These are phyloP conservation scores for Arrhopalites spinosus DNA, from an alignment of 2,888 invertebrate genomes.

Conservation along the genomic window DNA sequence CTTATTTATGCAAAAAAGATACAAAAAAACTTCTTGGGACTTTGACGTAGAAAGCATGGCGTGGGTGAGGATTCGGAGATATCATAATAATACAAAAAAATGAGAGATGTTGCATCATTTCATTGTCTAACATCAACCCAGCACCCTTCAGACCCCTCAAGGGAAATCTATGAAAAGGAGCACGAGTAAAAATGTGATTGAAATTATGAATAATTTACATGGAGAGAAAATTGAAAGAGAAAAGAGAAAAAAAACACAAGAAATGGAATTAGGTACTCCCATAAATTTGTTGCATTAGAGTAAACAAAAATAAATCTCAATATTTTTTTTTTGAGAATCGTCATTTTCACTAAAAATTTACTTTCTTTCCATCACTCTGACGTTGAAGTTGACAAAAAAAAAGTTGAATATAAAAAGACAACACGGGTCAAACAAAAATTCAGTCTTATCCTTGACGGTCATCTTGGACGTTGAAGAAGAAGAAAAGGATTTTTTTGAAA, in stretches of 20 bases:
- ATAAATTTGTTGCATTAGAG: not conserved
- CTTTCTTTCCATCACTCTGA: not conserved
- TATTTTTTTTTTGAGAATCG: not conserved
- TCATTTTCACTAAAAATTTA: not conserved
- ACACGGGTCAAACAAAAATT: too few species aligned
- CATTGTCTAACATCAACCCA: too few species aligned
- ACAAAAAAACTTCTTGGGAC: too few species aligned
- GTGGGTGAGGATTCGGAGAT: too few species aligned
- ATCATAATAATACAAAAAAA: too few species aligned
- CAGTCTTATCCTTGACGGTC: too few species aligned
- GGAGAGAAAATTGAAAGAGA: not conserved
- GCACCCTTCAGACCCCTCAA: too few species aligned
- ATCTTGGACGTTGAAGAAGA: not conserved
- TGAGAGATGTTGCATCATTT: too few species aligned
- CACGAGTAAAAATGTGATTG: not conserved
- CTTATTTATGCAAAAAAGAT: too few species aligned
- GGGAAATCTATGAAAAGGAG: not conserved
- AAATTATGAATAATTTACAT: not conserved
- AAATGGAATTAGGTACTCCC: not conserved
- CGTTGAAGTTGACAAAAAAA: not conserved
- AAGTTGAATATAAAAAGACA: not conserved
- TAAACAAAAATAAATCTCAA: not conserved
- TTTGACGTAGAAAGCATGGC: too few species aligned
- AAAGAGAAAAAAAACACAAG: not conserved
- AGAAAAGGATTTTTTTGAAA: constrained; percentile 2